Percentiles rank a stretch among this genome's conserved stretches.
Evolutionary conservation across 2,888 invertebrate species (phyloP).

Genomic region (Xanthia togata): DNA sequence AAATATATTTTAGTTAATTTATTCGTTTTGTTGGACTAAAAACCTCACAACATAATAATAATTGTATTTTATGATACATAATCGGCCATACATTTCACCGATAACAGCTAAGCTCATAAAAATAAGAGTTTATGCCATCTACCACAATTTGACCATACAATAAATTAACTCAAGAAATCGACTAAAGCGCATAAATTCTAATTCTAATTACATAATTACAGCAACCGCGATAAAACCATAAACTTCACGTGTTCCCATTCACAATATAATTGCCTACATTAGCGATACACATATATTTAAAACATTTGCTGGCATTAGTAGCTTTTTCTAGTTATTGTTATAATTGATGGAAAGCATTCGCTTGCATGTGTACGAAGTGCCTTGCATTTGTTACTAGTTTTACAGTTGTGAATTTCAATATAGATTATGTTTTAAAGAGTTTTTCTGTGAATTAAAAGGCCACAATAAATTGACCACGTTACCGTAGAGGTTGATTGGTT

Average conservation of each 20-base stretch:
- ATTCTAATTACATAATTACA: conserved; percentile 57
- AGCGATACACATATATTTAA: conserved; percentile 57
- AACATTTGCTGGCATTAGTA: conserved; percentile 48
- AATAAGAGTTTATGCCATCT: neutral
- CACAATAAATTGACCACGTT: neutral
- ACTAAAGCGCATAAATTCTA: conserved; percentile 34
- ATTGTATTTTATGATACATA: neutral
- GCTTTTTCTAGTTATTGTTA: conserved; percentile 69
- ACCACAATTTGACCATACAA: neutral
- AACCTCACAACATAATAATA: neutral
- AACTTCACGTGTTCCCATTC: conserved; percentile 56
- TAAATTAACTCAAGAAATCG: conserved; percentile 34
- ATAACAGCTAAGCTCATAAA: conserved; percentile 1
- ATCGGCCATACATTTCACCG: neutral
- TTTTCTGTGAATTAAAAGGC: conserved; percentile 40
- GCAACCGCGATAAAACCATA: conserved; percentile 50
- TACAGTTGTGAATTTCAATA: conserved; percentile 47
- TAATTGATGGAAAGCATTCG: conserved; percentile 76
- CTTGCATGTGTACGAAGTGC: conserved; percentile 71
- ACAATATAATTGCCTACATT: conserved; percentile 61
- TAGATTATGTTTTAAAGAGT: conserved; percentile 13
- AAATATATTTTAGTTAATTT: neutral
- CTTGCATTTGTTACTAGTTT: conserved; percentile 56
- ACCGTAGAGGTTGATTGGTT: neutral
- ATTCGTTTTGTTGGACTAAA: neutral